These are phyloP conservation scores for Sebastes fasciatus DNA, from an alignment of 2,113 vertebrate genomes.

Conservation along the genomic window DNA sequence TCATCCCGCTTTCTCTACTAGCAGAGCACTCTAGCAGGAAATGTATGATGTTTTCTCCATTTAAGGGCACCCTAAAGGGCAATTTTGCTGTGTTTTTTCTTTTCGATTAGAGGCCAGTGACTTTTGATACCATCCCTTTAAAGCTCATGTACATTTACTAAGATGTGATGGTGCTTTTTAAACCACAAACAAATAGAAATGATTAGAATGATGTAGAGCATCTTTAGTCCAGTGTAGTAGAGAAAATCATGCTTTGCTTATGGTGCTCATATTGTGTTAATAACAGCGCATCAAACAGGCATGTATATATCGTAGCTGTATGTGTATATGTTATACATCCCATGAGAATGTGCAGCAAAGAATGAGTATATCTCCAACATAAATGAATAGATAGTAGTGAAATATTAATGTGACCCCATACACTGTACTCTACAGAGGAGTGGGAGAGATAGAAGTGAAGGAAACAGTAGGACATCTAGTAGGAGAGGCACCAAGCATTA, in stretches of 20 bases:
- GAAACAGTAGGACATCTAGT: background rate
- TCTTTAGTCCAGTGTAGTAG: background rate
- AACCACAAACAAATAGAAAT: background rate
- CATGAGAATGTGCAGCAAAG: background rate
- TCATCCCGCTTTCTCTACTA: no score
- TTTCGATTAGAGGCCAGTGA: background rate
- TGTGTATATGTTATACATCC: no score
- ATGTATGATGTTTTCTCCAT: no score
- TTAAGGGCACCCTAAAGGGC: no score
- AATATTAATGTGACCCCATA: background rate
- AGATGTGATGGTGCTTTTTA: background rate
- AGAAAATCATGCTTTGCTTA: background rate
- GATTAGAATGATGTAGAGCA: background rate
- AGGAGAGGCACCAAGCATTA: slow-evolving; percentile 29
- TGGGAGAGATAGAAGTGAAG: background rate
- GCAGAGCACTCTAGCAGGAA: no score
- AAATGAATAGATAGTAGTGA: background rate
- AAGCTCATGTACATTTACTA: background rate
- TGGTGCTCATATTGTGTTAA: background rate
- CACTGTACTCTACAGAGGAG: slow-evolving; percentile 2
- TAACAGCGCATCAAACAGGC: background rate
- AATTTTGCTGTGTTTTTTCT: background rate
- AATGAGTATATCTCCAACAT: background rate
- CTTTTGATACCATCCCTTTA: background rate
- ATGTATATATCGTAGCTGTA: background rate